Evolutionary conservation across 1,140 invertebrate species (phyloP).

Genomic region (Globodera rostochiensis): DNA sequence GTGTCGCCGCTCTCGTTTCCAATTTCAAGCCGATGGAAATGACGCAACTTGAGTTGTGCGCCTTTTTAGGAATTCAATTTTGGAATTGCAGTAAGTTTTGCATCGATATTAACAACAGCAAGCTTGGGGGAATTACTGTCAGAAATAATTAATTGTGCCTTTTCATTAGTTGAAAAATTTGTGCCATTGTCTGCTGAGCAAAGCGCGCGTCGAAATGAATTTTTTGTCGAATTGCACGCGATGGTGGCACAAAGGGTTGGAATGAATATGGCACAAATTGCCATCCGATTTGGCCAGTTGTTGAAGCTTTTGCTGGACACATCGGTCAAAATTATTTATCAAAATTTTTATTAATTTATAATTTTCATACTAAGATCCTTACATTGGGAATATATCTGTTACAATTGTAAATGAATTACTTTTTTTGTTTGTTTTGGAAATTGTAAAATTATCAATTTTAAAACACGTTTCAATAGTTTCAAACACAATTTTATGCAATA

Average conservation of each 20-base stretch:
- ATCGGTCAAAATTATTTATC: no score
- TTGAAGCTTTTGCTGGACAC: not conserved
- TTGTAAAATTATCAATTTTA: no score
- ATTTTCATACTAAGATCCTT: no score
- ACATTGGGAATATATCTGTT: no score
- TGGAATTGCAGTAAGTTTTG: slow-evolving; percentile 19
- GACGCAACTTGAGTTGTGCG: not conserved
- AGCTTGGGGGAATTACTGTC: not conserved
- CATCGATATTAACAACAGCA: not conserved
- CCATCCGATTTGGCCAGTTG: not conserved
- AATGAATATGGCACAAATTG: not conserved
- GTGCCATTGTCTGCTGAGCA: not conserved
- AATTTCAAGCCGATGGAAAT: slow-evolving; percentile 1
- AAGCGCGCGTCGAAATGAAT: not conserved
- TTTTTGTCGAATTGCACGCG: slow-evolving; percentile 2
- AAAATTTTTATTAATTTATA: no score
- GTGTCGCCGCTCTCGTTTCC: not conserved
- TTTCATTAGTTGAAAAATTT: slow-evolving; percentile 5
- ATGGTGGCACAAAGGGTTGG: not conserved
- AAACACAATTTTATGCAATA: no score
- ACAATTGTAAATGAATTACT: no score
- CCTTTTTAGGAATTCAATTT: slow-evolving; percentile 16
- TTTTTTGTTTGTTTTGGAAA: no score
- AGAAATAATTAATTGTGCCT: not conserved
- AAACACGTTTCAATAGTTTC: no score